Evolutionary conservation across 2,888 invertebrate genomes (phyloP), one percentile per base, ranked within the genome.

Genomic region (Machimus rusticus): DNA sequence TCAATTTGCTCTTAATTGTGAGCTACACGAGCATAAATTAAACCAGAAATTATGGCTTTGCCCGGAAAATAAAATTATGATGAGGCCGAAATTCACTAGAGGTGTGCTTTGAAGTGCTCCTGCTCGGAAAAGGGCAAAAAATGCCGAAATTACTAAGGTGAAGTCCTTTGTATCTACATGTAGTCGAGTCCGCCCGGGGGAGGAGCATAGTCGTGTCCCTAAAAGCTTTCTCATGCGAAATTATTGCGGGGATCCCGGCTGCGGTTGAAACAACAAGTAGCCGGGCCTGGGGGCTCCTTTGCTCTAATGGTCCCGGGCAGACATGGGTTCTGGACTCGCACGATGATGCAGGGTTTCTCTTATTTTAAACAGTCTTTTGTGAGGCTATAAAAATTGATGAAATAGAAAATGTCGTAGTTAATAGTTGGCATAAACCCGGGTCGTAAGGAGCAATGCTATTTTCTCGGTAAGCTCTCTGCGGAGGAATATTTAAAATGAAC

Each of bases 331-430:
- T 39, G 19, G 39, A 46, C 78, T 78, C 76, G 39, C 46, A 43
- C 23, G 78, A 77, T 77, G 39, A 78, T 43, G 43, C 78, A 78
- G 23, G 23, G 43, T 43, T 66, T 66, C 78, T 39, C 43, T 78
- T 78, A 78, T 43, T 78, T 39, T 78, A 78, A 78, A 78, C 46
- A 19, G 39, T 78, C 43, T 78, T 78, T 78, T 78, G 78, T 46
- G 78, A 43, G 78, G 46, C 78, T 37, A 43, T 78, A 78, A 78
- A 78, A 78, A 78, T 78, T 78, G 78, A 78, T 78, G 78, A 78
- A 78, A 43, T 46, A 78, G 78, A 78, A 78, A 78, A 78, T 78
- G 37, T 78, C 23, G 78, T 78, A 39, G 19, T 43, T 78, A 78
- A 78, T 78, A 78, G 78, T 78, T 39, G 46, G 12, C n/a, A 43